Evolutionary conservation across 2,113 vertebrate genomes (phyloP).

Genomic region (Coturnix japonica): DNA sequence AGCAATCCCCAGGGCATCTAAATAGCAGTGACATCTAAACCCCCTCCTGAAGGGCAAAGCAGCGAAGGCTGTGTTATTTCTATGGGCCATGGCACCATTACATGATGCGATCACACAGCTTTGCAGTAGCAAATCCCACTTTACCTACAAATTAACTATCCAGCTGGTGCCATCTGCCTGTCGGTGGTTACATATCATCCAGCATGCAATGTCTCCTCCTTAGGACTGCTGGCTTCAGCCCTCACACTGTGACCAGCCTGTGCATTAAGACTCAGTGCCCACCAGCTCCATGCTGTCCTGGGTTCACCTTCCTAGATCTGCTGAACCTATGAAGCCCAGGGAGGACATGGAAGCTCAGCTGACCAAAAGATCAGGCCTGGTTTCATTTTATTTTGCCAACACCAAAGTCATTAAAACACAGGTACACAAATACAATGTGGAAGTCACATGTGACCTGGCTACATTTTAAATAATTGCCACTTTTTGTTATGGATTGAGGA

Average conservation of each 20-base stretch:
- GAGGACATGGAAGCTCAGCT: accelerated
- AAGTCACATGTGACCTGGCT: background rate
- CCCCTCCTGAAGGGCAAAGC: background rate
- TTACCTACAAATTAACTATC: conserved; percentile 54
- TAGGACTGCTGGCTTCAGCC: background rate
- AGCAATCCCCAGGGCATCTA: background rate
- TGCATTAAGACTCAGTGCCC: background rate
- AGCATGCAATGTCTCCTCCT: background rate
- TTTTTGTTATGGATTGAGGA: background rate
- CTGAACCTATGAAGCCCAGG: background rate
- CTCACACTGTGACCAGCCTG: accelerated
- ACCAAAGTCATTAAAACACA: background rate
- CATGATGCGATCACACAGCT: background rate
- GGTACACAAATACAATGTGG: background rate
- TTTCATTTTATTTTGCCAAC: background rate
- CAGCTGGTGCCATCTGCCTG: conserved; percentile 71
- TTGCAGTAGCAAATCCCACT: conserved; percentile 22
- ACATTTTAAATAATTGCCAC: background rate
- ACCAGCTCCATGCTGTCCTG: background rate
- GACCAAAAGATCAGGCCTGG: background rate
- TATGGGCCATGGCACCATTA: background rate
- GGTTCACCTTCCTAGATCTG: background rate
- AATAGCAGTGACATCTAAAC: background rate
- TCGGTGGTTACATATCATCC: conserved; percentile 49
- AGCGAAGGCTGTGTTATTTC: background rate